Conservation (phyloP, 2,113 vertebrate species). For the human (Homo sapiens) region DNA sequence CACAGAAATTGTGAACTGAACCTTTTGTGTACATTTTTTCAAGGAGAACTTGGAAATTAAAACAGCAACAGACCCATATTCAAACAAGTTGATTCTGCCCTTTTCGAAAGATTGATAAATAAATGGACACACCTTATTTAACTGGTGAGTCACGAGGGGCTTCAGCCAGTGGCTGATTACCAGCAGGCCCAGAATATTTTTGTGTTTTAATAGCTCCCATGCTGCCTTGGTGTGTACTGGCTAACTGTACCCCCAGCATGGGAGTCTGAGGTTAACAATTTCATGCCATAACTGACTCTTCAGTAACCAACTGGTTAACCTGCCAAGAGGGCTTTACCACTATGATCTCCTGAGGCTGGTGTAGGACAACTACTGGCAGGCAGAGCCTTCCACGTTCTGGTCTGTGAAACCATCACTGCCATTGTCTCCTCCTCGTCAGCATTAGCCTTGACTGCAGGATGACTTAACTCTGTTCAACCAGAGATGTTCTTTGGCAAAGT, state of each 20-base stretch:
- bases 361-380: not conserved
- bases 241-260: not conserved
- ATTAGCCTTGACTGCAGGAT: too few relatives aligned
- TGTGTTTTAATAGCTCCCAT: not conserved
- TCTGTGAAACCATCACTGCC: too few relatives aligned
- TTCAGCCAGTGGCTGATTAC: too few relatives aligned
- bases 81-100: not conserved
- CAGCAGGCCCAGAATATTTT: not conserved
- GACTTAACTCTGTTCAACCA: too few relatives aligned
- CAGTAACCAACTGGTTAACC: too few relatives aligned
- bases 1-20: not conserved
- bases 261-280: too few relatives aligned
- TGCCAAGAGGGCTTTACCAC: fast-evolving
- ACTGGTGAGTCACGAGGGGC: not conserved
- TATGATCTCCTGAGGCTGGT: fast-evolving
- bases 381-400: not conserved
- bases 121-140: not conserved
- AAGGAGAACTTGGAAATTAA: not conserved
- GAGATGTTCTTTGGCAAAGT: not conserved
- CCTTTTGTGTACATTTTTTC: not conserved
- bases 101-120: not conserved
- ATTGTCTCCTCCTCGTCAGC: too few relatives aligned
- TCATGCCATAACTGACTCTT: too few relatives aligned
- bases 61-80: too few relatives aligned
- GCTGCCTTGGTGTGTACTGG: fast-evolving